Percentiles rank a stretch among this genome's conserved stretches.
phyloP scores from a whole-genome alignment of 2,888 invertebrate genomes.

The Nomada fabriciana region DNA sequence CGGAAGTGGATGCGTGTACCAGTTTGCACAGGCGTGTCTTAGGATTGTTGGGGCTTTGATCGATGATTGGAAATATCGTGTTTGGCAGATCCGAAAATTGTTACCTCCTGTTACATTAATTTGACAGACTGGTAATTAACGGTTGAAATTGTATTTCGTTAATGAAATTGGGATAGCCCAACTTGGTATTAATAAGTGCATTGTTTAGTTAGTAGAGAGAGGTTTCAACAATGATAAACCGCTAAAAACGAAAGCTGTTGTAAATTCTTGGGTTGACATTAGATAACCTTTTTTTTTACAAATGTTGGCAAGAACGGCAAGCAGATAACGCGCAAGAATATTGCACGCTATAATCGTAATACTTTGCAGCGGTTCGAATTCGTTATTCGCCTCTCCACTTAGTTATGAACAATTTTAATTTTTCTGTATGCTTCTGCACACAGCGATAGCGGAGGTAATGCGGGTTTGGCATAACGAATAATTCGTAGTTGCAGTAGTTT shows the following conservation, averaged over 20 bases:
- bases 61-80: not conserved
- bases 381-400: not conserved
- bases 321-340: conserved; percentile 19
- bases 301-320: conserved; percentile 4
- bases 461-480: no score
- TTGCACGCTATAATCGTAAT: not conserved
- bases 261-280: conserved; percentile 53
- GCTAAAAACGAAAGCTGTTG: conserved; percentile 38
- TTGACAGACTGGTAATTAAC: not conserved
- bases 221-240: conserved; percentile 30
- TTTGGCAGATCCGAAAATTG: not conserved
- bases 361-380: not conserved
- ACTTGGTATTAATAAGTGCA: conserved; percentile 28
- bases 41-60: not conserved
- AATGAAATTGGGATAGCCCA: not conserved
- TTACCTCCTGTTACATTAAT: not conserved
- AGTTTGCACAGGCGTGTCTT: not conserved
- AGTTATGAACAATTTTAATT: not conserved
- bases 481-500: no score
- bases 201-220: conserved; percentile 36
- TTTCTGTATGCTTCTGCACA: not conserved
- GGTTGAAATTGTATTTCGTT: not conserved
- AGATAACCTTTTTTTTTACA: conserved; percentile 52
- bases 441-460: no score
- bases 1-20: not conserved